Conservation (phyloP, 2,888 invertebrate genomes). For the Acanthosoma haemorrhoidale region DNA sequence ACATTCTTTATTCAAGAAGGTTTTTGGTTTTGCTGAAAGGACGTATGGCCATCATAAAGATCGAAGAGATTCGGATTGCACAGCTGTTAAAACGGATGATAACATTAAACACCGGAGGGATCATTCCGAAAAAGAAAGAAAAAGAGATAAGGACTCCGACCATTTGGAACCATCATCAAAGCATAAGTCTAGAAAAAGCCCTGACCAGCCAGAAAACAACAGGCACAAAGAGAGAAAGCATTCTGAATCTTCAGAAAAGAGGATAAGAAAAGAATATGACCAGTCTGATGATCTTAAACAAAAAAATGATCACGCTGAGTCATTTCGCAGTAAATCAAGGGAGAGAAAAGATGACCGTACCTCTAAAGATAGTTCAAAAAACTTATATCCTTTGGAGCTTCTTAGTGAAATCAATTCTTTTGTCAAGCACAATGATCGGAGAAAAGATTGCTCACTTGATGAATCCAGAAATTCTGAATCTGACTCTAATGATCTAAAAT, state of each 20-base stretch:
- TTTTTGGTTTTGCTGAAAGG: conserved; percentile 38
- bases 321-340: conserved; percentile 29
- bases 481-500: conserved; percentile 25
- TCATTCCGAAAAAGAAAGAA: conserved; percentile 37
- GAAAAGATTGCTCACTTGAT: conserved; percentile 31
- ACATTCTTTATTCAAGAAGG: conserved; percentile 38
- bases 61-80: conserved; percentile 30
- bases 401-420: not conserved
- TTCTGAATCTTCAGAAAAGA: conserved; percentile 38
- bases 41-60: conserved; percentile 35
- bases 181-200: conserved; percentile 39
- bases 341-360: conserved; percentile 18
- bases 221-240: conserved; percentile 40
- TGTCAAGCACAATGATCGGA: conserved; percentile 31
- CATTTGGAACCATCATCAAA: conserved; percentile 34
- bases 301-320: conserved; percentile 24
- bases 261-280: conserved; percentile 32
- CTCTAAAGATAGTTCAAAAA: conserved; percentile 18
- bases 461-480: conserved; percentile 32
- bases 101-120: conserved; percentile 27
- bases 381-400: not conserved
- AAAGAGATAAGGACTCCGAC: conserved; percentile 37
- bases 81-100: conserved; percentile 35
- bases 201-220: conserved; percentile 37
- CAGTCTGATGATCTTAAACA: conserved; percentile 34